Conservation (phyloP, 1,140 invertebrate species). For the Argopecten irradians region DNA sequence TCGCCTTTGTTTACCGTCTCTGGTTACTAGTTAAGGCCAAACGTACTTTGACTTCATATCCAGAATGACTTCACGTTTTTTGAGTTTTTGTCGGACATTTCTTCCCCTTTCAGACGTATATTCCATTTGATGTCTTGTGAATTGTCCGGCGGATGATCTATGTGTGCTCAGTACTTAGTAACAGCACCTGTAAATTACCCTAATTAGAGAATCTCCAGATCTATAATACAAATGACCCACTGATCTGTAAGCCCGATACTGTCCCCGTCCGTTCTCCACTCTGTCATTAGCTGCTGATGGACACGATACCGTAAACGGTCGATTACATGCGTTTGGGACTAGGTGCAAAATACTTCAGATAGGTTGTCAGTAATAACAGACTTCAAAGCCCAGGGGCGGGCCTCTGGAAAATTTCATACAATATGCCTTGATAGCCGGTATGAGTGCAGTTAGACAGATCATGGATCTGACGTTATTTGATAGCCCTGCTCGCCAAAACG, state of each 20-base stretch:
- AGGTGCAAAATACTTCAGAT: constrained; percentile 17
- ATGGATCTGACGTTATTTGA: background rate
- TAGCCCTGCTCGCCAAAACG: background rate
- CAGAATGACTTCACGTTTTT: background rate
- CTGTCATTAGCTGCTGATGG: background rate
- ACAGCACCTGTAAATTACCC: constrained; percentile 20
- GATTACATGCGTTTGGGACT: constrained; percentile 9
- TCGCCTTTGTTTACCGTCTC: background rate
- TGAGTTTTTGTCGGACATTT: background rate
- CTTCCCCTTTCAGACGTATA: background rate
- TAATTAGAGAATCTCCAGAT: background rate
- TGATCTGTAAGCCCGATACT: background rate
- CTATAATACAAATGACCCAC: constrained; percentile 3
- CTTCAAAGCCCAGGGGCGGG: constrained; percentile 1
- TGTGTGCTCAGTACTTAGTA: constrained; percentile 3
- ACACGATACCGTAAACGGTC: constrained; percentile 4
- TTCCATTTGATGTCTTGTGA: background rate
- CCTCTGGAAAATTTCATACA: background rate
- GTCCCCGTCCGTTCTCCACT: background rate
- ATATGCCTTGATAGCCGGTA: background rate
- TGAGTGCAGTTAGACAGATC: background rate
- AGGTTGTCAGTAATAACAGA: constrained; percentile 16
- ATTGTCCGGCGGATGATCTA: background rate
- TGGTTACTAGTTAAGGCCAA: background rate
- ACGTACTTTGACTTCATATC: background rate